Conservation (phyloP, 2,113 vertebrate species). For the Chitala chitala region DNA sequence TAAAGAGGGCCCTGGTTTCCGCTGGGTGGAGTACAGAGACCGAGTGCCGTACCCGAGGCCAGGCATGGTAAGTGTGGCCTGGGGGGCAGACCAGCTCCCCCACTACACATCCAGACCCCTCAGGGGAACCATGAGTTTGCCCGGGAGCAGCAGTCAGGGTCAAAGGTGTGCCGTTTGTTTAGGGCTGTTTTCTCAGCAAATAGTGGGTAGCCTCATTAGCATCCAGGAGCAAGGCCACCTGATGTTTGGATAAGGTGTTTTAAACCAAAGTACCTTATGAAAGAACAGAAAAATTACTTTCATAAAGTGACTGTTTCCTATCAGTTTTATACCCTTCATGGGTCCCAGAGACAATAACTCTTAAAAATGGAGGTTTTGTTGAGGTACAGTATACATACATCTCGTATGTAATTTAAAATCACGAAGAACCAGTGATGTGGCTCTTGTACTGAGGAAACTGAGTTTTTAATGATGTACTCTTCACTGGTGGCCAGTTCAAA, state of each 20-base stretch:
- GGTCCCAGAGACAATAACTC: too few species aligned
- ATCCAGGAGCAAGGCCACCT: neutral
- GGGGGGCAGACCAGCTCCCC: neutral
- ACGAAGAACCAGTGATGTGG: too few species aligned
- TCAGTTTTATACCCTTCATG: too few species aligned
- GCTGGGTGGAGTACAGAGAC: slow-evolving; percentile 77
- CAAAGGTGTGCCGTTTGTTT: slow-evolving; percentile 18
- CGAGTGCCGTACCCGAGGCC: slow-evolving; percentile 76
- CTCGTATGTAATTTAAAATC: too few species aligned
- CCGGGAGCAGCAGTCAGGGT: slow-evolving; percentile 12
- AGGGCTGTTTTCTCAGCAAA: neutral
- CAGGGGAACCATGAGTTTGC: slow-evolving; percentile 17
- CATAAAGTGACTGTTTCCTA: neutral
- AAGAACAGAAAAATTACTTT: neutral
- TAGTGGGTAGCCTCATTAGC: slow-evolving; percentile 9
- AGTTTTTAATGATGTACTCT: too few species aligned
- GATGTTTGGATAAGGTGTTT: neutral
- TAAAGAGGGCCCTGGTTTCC: slow-evolving; percentile 71
- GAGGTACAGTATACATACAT: too few species aligned
- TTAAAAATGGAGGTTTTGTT: too few species aligned
- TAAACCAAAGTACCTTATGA: neutral
- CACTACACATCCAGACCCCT: neutral
- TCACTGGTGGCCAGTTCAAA: too few species aligned
- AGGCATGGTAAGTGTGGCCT: slow-evolving; percentile 63
- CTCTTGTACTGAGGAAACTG: too few species aligned